These are phyloP conservation scores for Crocodylus rhombifer DNA, from an alignment of 2,797 vertebrate genomes.

Conservation along the genomic window DNA sequence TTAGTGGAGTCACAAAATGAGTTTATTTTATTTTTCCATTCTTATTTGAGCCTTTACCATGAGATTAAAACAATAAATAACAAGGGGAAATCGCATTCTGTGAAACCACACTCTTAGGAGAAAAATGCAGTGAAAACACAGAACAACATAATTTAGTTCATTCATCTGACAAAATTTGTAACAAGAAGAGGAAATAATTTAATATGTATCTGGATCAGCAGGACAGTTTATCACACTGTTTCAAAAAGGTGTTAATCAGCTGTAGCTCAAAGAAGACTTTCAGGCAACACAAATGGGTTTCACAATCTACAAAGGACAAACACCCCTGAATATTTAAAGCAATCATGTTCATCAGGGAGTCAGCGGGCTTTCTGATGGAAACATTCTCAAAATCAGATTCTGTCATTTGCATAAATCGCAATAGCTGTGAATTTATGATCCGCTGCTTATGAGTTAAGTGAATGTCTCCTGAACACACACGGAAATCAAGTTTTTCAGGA, in stretches of 20 bases:
- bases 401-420: not conserved
- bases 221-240: not conserved
- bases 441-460: not conserved
- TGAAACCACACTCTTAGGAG: not conserved
- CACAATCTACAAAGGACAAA: not conserved
- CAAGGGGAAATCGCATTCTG: not conserved
- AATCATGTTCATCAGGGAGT: not conserved
- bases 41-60: not conserved
- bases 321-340: not conserved
- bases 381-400: not conserved
- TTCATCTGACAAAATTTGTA: not conserved
- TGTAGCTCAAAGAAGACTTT: constrained; percentile 4
- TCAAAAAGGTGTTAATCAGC: constrained; percentile 32
- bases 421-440: not conserved
- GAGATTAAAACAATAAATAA: not conserved
- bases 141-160: not conserved
- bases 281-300: not conserved
- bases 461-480: not conserved
- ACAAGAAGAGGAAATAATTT: not conserved
- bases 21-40: constrained; percentile 27
- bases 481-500: fast-evolving
- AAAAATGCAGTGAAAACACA: constrained; percentile 22
- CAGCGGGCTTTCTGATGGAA: not conserved
- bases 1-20: constrained; percentile 2
- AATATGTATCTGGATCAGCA: not conserved